Evolutionary conservation across 1,140 invertebrate species (phyloP).

Genomic region (Thalassaphorura encarpata): DNA sequence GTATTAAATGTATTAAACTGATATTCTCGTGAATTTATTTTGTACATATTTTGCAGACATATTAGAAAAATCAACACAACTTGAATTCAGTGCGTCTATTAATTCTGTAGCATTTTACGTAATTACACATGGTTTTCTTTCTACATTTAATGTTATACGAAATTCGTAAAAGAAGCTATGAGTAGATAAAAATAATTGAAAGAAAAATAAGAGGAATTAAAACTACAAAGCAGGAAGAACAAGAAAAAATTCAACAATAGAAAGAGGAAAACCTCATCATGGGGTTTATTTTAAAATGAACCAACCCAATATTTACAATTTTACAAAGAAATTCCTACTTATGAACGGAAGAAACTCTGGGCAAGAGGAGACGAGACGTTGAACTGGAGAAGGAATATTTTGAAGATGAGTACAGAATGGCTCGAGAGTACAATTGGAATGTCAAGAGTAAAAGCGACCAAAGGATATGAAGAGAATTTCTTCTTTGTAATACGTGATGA

Average conservation of each 20-base stretch:
- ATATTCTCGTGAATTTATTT: too few relatives aligned
- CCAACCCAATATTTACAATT: conserved; percentile 88
- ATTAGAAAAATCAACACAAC: too few relatives aligned
- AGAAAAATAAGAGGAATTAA: conserved; percentile 61
- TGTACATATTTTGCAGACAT: too few relatives aligned
- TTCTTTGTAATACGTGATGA: conserved; percentile 85
- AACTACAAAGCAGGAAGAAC: conserved; percentile 68
- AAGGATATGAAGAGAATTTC: conserved; percentile 97
- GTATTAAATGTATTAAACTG: too few relatives aligned
- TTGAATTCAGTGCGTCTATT: too few relatives aligned
- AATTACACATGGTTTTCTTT: too few relatives aligned
- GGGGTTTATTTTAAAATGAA: conserved; percentile 72
- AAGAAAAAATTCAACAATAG: conserved; percentile 54
- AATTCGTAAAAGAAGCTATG: conserved; percentile 69
- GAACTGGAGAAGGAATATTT: conserved; percentile 67
- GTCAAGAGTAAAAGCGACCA: conserved; percentile 95
- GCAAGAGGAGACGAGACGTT: conserved; percentile 73
- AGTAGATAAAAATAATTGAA: conserved; percentile 74
- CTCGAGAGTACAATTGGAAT: conserved; percentile 95
- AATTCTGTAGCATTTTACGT: too few relatives aligned
- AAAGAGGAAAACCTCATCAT: conserved; percentile 76
- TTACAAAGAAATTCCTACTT: conserved; percentile 91
- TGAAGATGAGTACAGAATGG: conserved; percentile 90
- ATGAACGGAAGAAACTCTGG: conserved; percentile 82
- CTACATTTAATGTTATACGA: too few relatives aligned